Conservation (phyloP, 2,797 vertebrate genomes). For the Mionectes olivaceus region DNA sequence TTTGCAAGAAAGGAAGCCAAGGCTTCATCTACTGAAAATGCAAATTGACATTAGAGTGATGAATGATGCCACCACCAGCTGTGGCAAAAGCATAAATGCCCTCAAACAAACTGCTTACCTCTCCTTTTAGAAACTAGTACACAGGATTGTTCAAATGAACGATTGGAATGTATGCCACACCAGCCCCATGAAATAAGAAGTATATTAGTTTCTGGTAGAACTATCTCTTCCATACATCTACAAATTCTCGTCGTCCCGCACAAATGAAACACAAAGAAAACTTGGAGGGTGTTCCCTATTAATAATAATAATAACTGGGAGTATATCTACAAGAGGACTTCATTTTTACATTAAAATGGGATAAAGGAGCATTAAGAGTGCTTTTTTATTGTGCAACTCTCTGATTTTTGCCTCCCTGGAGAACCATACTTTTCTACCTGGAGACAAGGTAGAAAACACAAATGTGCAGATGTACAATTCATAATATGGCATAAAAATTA, state of each 20-base stretch:
- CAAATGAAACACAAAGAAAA: not conserved
- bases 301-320: not conserved
- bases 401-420: not conserved
- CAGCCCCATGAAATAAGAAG: not conserved
- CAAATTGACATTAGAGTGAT: not conserved
- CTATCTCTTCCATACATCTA: not conserved
- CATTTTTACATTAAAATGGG: not conserved
- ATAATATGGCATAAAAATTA: not conserved
- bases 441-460: not conserved
- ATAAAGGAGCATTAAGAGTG: not conserved
- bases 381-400: rapidly evolving
- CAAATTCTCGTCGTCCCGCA: not conserved
- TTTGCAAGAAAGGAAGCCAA: not conserved
- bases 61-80: not conserved
- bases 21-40: not conserved
- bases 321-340: not conserved
- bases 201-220: not conserved
- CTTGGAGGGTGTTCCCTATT: not conserved
- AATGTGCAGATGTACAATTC: not conserved
- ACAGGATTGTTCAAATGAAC: not conserved
- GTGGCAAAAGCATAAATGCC: not conserved
- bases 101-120: not conserved
- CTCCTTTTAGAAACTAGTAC: not conserved
- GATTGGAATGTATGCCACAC: not conserved
- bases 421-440: not conserved